phyloP scores from a whole-genome alignment of 2,888 invertebrate species.

The Phalangium opilio region DNA sequence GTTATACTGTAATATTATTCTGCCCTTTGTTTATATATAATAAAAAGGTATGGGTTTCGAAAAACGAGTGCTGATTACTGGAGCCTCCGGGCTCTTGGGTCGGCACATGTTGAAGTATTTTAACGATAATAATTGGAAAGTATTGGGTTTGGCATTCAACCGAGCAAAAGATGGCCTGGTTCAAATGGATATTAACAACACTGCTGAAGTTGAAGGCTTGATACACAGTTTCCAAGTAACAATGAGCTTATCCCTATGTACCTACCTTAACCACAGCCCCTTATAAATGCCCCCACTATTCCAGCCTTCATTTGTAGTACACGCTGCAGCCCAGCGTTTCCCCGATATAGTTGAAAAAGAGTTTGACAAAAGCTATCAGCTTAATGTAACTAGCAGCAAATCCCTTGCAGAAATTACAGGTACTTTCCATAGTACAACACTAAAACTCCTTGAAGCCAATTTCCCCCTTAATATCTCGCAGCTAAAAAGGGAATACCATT shows the following conservation, averaged over 20 bases:
- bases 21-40: not conserved
- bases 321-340: constrained; percentile 36
- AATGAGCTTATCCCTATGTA: no score
- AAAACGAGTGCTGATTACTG: constrained; percentile 27
- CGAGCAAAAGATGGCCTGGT: constrained; percentile 27
- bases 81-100: constrained; percentile 37
- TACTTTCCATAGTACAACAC: no score
- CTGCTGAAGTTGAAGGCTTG: constrained; percentile 25
- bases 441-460: no score
- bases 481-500: constrained; percentile 28
- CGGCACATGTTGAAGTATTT: constrained; percentile 30
- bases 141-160: constrained; percentile 24
- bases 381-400: constrained; percentile 35
- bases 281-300: no score
- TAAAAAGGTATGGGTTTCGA: constrained; percentile 3
- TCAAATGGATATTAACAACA: constrained; percentile 31
- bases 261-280: no score
- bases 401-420: constrained; percentile 25
- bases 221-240: constrained; percentile 29
- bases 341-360: constrained; percentile 36
- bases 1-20: not conserved
- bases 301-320: constrained; percentile 34
- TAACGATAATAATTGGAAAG: constrained; percentile 27
- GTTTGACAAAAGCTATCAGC: constrained; percentile 27
- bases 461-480: constrained; percentile 15